These are phyloP conservation scores for Orgyia antiqua DNA, from an alignment of 2,888 invertebrate species.

Conservation along the genomic window DNA sequence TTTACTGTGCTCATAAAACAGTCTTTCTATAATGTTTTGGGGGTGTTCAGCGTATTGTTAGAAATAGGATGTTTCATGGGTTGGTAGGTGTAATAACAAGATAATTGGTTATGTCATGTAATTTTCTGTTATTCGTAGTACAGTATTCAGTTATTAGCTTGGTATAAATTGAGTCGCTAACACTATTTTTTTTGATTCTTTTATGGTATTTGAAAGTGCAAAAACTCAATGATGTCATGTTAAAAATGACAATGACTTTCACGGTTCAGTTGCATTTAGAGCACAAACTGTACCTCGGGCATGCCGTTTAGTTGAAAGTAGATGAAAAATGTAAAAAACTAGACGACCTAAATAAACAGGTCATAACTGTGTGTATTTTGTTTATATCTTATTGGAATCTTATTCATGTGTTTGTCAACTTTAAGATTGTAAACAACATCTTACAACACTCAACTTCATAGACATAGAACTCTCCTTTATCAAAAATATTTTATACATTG, in stretches of 20 bases:
- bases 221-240: conserved; percentile 71
- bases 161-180: conserved; percentile 6
- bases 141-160: conserved; percentile 9
- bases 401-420: conserved; percentile 32
- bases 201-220: conserved; percentile 57
- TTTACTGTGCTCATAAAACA: conserved; percentile 17
- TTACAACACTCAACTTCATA: not conserved
- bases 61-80: conserved; percentile 30
- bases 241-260: conserved; percentile 72
- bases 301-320: conserved; percentile 66
- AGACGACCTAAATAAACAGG: conserved; percentile 39
- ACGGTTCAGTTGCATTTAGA: conserved; percentile 75
- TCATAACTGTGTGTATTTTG: conserved; percentile 9
- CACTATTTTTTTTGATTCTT: conserved; percentile 15
- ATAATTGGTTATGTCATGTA: conserved; percentile 25
- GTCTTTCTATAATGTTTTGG: conserved; percentile 30
- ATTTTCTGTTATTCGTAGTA: conserved; percentile 19
- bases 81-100: conserved; percentile 32
- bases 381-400: conserved; percentile 15
- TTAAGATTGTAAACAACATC: conserved; percentile 26
- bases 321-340: conserved; percentile 51
- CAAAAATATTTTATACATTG: too few species aligned
- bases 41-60: conserved; percentile 29
- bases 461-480: too few species aligned
- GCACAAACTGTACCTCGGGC: conserved; percentile 65